Evolutionary conservation across 2,888 invertebrate genomes (phyloP).

Genomic region (Andrena bicolor): DNA sequence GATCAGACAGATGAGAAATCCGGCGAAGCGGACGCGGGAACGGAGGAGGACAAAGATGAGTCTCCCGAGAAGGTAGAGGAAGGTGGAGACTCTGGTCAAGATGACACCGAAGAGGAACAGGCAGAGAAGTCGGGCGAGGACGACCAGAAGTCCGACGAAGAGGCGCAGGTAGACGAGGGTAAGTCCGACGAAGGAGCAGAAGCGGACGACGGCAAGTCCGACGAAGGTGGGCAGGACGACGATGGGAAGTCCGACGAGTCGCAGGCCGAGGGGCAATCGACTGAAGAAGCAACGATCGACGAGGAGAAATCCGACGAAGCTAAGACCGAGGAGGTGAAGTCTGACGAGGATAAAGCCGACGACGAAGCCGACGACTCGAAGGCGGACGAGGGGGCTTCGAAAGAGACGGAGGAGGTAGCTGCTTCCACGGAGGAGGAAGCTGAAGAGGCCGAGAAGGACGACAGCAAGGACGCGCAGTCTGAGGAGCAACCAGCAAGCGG

Average conservation of each 20-base stretch:
- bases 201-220: slow-evolving; percentile 44
- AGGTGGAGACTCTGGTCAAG: slow-evolving; percentile 14
- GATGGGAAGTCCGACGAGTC: slow-evolving; percentile 45
- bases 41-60: slow-evolving; percentile 61
- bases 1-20: slow-evolving; percentile 50
- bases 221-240: slow-evolving; percentile 48
- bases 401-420: slow-evolving; percentile 61
- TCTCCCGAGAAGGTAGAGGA: slow-evolving; percentile 62
- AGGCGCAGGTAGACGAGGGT: slow-evolving; percentile 54
- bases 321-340: slow-evolving; percentile 61
- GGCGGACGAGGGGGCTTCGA: slow-evolving; percentile 61
- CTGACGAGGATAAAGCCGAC: slow-evolving; percentile 60
- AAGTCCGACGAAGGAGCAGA: slow-evolving; percentile 53
- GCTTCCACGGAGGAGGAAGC: slow-evolving; percentile 59
- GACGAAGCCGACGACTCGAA: slow-evolving; percentile 55
- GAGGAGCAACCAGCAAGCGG: slow-evolving; percentile 59
- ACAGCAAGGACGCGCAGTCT: slow-evolving; percentile 70
- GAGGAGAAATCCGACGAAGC: slow-evolving; percentile 63
- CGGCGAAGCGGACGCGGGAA: slow-evolving; percentile 51
- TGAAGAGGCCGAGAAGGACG: slow-evolving; percentile 74
- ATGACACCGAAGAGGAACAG: slow-evolving; percentile 47
- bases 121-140: slow-evolving; percentile 63
- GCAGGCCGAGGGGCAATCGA: slow-evolving; percentile 38
- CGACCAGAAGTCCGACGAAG: slow-evolving; percentile 57
- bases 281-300: slow-evolving; percentile 56